phyloP scores from a whole-genome alignment of 2,113 vertebrate genomes.

The Pelobates fuscus region DNA sequence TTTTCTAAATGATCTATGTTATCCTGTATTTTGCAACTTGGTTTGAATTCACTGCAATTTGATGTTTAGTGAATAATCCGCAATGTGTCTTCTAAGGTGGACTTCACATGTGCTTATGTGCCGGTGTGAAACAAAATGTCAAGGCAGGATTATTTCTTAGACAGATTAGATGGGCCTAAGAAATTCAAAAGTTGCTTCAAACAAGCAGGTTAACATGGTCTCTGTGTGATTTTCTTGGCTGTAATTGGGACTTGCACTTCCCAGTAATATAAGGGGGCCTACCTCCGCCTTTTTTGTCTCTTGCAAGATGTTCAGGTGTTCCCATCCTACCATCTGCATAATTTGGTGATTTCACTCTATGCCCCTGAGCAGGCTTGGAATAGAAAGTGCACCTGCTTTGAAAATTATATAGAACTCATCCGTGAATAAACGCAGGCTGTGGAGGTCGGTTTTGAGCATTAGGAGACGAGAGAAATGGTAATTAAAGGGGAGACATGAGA shows the following conservation, averaged over 20 bases:
- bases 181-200: not conserved
- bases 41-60: too few species aligned
- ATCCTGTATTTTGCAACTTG: too few species aligned
- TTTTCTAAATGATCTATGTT: too few species aligned
- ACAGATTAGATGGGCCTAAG: not conserved
- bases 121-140: not conserved
- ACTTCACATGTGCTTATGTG: not conserved
- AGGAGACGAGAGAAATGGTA: conserved; percentile 11
- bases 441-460: conserved; percentile 3
- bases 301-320: conserved; percentile 25
- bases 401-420: conserved; percentile 34
- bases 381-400: conserved; percentile 41
- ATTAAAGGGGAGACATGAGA: conserved; percentile 17
- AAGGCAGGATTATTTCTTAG: not conserved
- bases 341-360: conserved; percentile 36
- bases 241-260: not conserved
- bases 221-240: not conserved
- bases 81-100: not conserved
- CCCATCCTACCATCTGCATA: conserved; percentile 14
- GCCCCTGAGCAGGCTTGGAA: conserved; percentile 36
- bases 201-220: not conserved
- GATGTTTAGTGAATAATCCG: too few species aligned
- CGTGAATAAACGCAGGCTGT: conserved; percentile 27
- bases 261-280: not conserved
- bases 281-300: not conserved